Evolutionary conservation across 1,140 invertebrate species (phyloP).

Genomic region (Drosophila yakuba): DNA sequence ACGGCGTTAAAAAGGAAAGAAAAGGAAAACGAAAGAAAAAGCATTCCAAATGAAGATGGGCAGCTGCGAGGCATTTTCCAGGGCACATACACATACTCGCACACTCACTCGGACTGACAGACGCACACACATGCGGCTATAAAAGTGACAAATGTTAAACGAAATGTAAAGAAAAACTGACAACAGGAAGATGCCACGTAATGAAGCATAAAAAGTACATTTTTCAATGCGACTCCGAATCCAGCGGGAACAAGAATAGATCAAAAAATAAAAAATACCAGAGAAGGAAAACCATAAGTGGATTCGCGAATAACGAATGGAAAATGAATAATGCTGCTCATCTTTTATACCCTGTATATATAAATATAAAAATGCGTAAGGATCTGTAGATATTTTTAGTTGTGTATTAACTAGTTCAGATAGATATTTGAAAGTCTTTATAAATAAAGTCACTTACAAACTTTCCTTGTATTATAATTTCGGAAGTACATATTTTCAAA

Average conservation of each 20-base stretch:
- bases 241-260: conserved; percentile 30
- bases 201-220: conserved; percentile 81
- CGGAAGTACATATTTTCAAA: too few species aligned
- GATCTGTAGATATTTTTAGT: not conserved
- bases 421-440: too few species aligned
- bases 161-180: conserved; percentile 82
- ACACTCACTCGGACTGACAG: conserved; percentile 12
- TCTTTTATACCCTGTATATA: conserved; percentile 3
- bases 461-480: too few species aligned
- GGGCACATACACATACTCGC: conserved; percentile 10
- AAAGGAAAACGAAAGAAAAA: conserved; percentile 8
- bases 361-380: not conserved
- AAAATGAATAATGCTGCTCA: not conserved
- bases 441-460: too few species aligned
- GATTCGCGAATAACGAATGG: not conserved
- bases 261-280: conserved; percentile 11
- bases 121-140: conserved; percentile 62
- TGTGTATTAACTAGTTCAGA: too few species aligned
- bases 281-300: conserved; percentile 7
- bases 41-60: conserved; percentile 70
- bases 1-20: conserved; percentile 29
- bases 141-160: conserved; percentile 83
- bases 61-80: conserved; percentile 70
- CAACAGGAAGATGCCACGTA: conserved; percentile 79
- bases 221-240: conserved; percentile 73